phyloP scores from a whole-genome alignment of 2,888 invertebrate species.

The Ormia ochracea region DNA sequence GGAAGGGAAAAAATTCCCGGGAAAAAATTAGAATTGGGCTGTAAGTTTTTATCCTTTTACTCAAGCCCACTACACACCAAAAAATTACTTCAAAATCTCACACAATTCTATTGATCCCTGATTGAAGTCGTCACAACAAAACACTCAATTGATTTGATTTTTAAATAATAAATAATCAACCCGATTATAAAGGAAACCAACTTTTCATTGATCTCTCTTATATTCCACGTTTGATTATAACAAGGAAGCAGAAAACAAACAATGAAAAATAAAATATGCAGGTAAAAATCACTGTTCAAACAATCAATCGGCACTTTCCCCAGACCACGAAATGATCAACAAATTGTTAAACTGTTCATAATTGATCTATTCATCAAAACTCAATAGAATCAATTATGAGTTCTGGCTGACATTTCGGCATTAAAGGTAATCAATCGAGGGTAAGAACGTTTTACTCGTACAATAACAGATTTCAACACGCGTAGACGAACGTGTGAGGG shows the following conservation, averaged over 20 bases:
- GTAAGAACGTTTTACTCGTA: slow-evolving; percentile 1
- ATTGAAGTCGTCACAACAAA: slow-evolving; percentile 45
- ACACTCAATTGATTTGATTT: slow-evolving; percentile 3
- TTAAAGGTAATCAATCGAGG: slow-evolving; percentile 37
- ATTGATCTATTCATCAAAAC: slow-evolving; percentile 41
- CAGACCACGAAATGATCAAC: slow-evolving; percentile 58
- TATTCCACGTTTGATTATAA: slow-evolving; percentile 1
- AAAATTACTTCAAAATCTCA: neutral
- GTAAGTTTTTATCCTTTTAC: too few species aligned
- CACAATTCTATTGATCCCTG: slow-evolving; percentile 13
- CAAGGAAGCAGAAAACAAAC: neutral
- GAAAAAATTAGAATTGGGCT: too few species aligned
- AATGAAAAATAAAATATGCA: neutral
- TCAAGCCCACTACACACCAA: too few species aligned
- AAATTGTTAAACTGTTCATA: slow-evolving; percentile 22
- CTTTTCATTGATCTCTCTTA: slow-evolving; percentile 28
- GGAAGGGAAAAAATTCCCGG: too few species aligned
- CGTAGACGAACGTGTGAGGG: slow-evolving; percentile 1
- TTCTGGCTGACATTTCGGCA: slow-evolving; percentile 16
- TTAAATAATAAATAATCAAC: slow-evolving; percentile 14
- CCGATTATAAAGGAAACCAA: neutral
- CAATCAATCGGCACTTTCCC: slow-evolving; percentile 43
- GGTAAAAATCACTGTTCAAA: slow-evolving; percentile 11
- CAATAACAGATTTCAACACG: neutral
- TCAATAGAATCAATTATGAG: slow-evolving; percentile 32